phyloP scores from a whole-genome alignment of 2,113 vertebrate species.

The Microcebus tavaratra region DNA sequence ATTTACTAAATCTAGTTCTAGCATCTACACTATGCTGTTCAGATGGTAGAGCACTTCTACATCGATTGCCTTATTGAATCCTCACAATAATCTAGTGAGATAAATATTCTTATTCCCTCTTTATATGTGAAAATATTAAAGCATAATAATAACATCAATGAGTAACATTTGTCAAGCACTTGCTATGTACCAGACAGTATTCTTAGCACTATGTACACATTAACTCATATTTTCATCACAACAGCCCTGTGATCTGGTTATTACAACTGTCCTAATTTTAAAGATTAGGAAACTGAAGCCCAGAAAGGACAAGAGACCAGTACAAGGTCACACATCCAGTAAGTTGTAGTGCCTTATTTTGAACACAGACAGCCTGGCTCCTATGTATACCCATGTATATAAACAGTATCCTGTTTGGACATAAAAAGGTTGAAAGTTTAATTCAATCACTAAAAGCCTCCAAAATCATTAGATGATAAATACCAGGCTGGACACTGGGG shows the following conservation, averaged over 20 bases:
- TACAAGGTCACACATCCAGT: background rate
- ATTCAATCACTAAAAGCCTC: background rate
- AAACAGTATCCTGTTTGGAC: background rate
- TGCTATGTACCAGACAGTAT: background rate
- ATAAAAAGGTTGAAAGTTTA: background rate
- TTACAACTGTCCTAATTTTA: constrained; percentile 15
- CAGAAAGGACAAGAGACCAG: background rate
- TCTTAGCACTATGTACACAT: background rate
- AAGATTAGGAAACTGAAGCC: background rate
- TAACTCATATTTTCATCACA: constrained; percentile 19
- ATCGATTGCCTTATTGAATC: background rate
- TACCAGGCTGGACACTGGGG: background rate
- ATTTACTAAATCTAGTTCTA: background rate
- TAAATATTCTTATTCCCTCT: constrained; percentile 30
- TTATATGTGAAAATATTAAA: background rate
- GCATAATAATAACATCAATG: background rate
- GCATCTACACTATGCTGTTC: background rate
- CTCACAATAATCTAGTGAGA: background rate
- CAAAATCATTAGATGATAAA: background rate
- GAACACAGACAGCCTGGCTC: background rate
- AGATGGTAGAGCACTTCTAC: background rate
- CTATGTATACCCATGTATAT: background rate
- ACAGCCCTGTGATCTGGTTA: background rate
- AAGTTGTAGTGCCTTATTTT: constrained; percentile 15
- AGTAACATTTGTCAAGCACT: background rate